phyloP scores from a whole-genome alignment of 2,888 invertebrate species.

The Catocala sponsa region DNA sequence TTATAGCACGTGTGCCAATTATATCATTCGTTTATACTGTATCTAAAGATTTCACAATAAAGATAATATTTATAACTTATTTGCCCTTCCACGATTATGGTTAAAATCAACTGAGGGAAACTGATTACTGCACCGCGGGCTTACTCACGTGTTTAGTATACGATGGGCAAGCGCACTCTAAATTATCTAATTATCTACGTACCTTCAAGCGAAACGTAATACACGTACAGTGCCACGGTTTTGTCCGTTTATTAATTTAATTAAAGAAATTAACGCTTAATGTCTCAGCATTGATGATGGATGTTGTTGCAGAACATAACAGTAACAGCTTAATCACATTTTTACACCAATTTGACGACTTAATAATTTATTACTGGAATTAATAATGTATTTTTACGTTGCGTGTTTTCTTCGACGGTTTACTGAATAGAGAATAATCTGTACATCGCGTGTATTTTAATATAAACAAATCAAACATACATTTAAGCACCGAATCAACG shows the following conservation, averaged over 20 bases:
- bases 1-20: conserved; percentile 8
- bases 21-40: conserved; percentile 2
- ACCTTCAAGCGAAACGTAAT: conserved; percentile 50
- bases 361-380: conserved; percentile 19
- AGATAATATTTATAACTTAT: conserved; percentile 12
- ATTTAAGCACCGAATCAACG: no score
- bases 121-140: conserved; percentile 28
- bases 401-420: conserved; percentile 6
- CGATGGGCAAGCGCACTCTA: conserved; percentile 39
- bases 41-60: conserved; percentile 10
- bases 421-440: no score
- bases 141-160: conserved; percentile 19
- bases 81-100: conserved; percentile 26
- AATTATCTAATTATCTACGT: conserved; percentile 51
- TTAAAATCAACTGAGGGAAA: conserved; percentile 40
- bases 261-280: conserved; percentile 53
- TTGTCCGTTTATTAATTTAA: conserved; percentile 54
- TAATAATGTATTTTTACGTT: conserved; percentile 9
- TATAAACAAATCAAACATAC: no score
- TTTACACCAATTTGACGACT: conserved; percentile 29
- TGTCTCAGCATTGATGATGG: conserved; percentile 35
- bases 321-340: conserved; percentile 25
- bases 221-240: conserved; percentile 46
- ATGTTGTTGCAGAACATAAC: conserved; percentile 29
- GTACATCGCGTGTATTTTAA: no score